Percentiles rank a stretch among this genome's conserved stretches.
Evolutionary conservation across 2,113 vertebrate species (phyloP).

Genomic region (Burhinus oedicnemus): DNA sequence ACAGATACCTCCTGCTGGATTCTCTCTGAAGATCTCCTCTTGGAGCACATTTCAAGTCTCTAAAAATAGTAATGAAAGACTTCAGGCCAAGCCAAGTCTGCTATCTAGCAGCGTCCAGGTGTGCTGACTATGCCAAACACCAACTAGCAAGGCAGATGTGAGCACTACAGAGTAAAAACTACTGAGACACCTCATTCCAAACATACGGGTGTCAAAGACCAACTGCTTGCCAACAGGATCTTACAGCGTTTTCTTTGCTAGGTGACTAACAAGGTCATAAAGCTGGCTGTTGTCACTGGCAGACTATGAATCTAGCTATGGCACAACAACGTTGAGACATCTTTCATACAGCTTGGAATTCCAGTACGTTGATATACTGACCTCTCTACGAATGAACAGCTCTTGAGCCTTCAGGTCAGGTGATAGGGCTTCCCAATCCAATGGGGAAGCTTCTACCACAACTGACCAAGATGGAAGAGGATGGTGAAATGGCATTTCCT

Average conservation of each 20-base stretch:
- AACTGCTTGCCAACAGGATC: background rate
- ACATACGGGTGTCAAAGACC: background rate
- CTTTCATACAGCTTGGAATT: background rate
- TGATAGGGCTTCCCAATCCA: background rate
- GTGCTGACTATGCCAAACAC: background rate
- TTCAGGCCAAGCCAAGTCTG: background rate
- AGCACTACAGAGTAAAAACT: background rate
- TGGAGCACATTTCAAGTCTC: background rate
- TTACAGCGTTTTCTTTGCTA: background rate
- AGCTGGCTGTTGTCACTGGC: background rate
- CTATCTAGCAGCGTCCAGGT: background rate
- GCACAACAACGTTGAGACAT: background rate
- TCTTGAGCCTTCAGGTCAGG: background rate
- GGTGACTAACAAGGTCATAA: no score
- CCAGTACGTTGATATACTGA: background rate
- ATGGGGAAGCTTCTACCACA: background rate
- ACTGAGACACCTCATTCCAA: background rate
- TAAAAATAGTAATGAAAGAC: background rate
- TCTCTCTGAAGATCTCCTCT: background rate
- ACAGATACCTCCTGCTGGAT: background rate
- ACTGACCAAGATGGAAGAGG: conserved; percentile 17
- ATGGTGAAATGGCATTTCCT: conserved; percentile 26
- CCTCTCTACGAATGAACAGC: background rate
- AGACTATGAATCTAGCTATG: background rate
- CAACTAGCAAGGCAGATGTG: background rate